These are phyloP conservation scores for Saccostrea echinata DNA, from an alignment of 1,140 invertebrate species.

Conservation along the genomic window DNA sequence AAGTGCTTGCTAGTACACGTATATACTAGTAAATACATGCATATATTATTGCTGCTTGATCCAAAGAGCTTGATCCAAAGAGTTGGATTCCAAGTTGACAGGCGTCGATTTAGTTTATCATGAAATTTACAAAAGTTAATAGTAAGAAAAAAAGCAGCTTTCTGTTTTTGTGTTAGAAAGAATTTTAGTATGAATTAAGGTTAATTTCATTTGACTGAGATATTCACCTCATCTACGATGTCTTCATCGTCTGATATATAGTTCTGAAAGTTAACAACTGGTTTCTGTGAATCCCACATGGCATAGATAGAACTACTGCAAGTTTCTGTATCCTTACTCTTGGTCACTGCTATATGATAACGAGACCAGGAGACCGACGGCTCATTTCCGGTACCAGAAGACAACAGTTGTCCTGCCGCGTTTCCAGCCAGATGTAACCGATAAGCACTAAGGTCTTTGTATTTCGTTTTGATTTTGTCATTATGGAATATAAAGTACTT, in stretches of 20 bases:
- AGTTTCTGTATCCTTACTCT: constrained; percentile 67
- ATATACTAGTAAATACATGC: too few relatives aligned
- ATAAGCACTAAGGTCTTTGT: constrained; percentile 57
- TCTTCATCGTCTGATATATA: constrained; percentile 69
- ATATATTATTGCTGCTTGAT: too few relatives aligned
- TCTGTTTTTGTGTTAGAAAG: too few relatives aligned
- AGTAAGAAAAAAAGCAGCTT: too few relatives aligned
- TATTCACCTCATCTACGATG: constrained; percentile 66
- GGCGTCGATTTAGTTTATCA: too few relatives aligned
- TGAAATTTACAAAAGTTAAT: too few relatives aligned
- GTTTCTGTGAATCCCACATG: constrained; percentile 66
- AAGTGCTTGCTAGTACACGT: too few relatives aligned
- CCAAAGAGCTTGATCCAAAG: too few relatives aligned
- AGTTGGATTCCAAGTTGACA: too few relatives aligned
- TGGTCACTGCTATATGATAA: constrained; percentile 66
- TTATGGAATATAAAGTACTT: constrained; percentile 64
- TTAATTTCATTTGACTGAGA: too few relatives aligned
- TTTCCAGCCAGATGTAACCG: constrained; percentile 46
- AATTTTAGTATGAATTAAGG: too few relatives aligned
- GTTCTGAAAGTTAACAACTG: constrained; percentile 68
- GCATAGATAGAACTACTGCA: constrained; percentile 69
- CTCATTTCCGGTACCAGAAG: constrained; percentile 52
- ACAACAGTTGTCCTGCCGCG: constrained; percentile 42
- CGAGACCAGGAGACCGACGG: constrained; percentile 60
- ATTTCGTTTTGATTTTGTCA: constrained; percentile 49